phyloP scores from a whole-genome alignment of 2,888 invertebrate genomes.

The Ectemnius cavifrons region DNA sequence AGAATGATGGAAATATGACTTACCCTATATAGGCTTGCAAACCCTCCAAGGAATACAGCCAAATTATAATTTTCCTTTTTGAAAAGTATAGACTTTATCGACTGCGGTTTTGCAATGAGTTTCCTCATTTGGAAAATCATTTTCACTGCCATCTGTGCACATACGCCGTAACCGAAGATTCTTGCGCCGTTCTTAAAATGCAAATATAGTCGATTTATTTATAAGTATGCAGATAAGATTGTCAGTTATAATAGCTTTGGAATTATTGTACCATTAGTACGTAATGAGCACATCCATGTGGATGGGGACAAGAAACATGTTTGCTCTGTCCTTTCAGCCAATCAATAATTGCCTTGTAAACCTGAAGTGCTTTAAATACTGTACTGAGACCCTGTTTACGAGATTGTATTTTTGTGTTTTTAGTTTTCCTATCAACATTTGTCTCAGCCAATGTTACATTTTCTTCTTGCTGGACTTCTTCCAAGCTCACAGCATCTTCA shows the following conservation, averaged over 20 bases:
- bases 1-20: conserved; percentile 46
- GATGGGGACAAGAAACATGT: conserved; percentile 82
- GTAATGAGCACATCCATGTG: conserved; percentile 82
- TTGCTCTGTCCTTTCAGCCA: conserved; percentile 79
- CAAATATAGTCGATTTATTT: conserved; percentile 10
- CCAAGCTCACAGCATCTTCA: conserved; percentile 79
- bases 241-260: neutral
- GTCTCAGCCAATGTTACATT: conserved; percentile 50
- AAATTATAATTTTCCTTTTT: conserved; percentile 81
- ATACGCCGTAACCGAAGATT: conserved; percentile 82
- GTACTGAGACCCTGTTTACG: conserved; percentile 69
- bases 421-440: conserved; percentile 10
- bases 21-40: conserved; percentile 85
- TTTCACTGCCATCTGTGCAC: conserved; percentile 82
- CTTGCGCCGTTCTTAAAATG: conserved; percentile 80
- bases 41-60: conserved; percentile 85
- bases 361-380: conserved; percentile 76
- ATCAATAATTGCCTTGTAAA: conserved; percentile 78
- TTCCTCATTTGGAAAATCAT: conserved; percentile 80
- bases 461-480: conserved; percentile 61
- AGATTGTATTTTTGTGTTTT: conserved; percentile 42
- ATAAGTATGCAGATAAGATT: neutral
- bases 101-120: conserved; percentile 79
- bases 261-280: conserved; percentile 78
- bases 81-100: conserved; percentile 79